Base-by-base conservation (phyloP, 2,113 vertebrate genomes). In the Acrocephalus arundinaceus region DNA sequence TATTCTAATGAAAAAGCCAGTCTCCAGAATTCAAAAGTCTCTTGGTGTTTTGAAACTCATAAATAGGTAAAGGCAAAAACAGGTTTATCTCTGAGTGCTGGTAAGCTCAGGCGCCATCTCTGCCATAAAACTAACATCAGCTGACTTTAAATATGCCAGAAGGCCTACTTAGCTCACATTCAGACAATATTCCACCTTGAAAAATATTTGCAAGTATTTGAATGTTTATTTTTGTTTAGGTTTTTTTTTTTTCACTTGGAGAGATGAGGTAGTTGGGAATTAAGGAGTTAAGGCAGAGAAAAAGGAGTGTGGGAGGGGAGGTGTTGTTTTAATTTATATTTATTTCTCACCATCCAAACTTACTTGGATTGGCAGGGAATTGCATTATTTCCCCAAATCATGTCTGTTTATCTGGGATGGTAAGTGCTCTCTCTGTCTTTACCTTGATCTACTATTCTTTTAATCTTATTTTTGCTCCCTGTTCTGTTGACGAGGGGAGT, bases 221-320 rank as follows among this genome's bases (percentile, higher is more conserved):
- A 14, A 33, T 15, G 2, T 45, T 78, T 46, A 8, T 7, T 92
- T 85, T 35, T 35, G 35, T 35, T 35, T 35, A 35, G 35, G 35
- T 74, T 37, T 4, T 70, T 85, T 49, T 10, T 0, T 41, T 90
- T 85, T 85, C 37, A 0, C 20, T 43, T 15, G 5, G 1, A 8
- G 5, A 5, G 15, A 41, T 17, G 24, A 55, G 15, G 7, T 35
- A 28, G 5, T 11, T 33, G 6, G 14, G 28, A 74, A 51, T 28
- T 10, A 85, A 87, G n/a, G 19, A 63, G 7, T 20, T 76, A 31
- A 54, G 15, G 3, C 3, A 10, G 54, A 28, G 9, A 72, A 52
- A 8, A 71, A 49, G 11, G 2, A 30, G 4, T 3, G 2, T 58
- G 30, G 9, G 31, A 65, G 4, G 5, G 3, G 5, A 85, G 4